Percentiles rank a stretch among this genome's conserved stretches.
These are phyloP conservation scores for Asarcornis scutulata DNA, from an alignment of 2,113 vertebrate genomes.

Conservation along the genomic window DNA sequence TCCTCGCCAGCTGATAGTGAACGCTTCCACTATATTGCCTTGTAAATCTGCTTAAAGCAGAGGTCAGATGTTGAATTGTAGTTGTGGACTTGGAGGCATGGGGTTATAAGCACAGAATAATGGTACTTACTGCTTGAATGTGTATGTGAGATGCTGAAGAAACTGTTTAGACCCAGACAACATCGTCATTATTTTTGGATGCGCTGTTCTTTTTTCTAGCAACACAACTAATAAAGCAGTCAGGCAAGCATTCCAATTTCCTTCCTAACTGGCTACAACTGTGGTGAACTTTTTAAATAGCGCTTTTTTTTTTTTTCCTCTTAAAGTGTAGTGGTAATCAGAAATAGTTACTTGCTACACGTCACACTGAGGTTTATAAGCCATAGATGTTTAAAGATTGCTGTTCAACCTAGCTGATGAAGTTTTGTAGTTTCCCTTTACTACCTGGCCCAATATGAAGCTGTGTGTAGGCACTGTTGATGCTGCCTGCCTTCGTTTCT, in stretches of 20 bases:
- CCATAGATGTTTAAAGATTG: neutral
- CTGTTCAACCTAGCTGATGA: neutral
- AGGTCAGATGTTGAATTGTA: neutral
- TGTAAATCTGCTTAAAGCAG: slow-evolving; percentile 21
- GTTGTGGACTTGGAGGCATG: neutral
- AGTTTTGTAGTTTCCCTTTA: neutral
- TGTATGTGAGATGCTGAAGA: slow-evolving; percentile 32
- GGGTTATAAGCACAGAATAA: neutral
- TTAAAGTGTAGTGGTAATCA: neutral
- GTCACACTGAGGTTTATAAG: neutral
- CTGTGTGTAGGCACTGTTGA: neutral
- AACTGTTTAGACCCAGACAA: slow-evolving; percentile 22
- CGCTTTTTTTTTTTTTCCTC: neutral
- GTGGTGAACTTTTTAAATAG: neutral
- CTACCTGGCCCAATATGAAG: neutral
- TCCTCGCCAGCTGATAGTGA: neutral
- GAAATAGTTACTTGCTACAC: neutral
- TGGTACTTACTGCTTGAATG: neutral
- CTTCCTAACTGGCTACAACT: neutral
- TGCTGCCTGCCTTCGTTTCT: neutral
- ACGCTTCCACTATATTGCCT: neutral
- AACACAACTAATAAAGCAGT: neutral
- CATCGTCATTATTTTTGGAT: slow-evolving; percentile 51
- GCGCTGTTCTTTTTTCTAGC: slow-evolving; percentile 17
- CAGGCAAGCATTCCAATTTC: slow-evolving; percentile 5